Base-by-base conservation (phyloP, 2,113 vertebrate species). In the Ammospiza nelsoni region DNA sequence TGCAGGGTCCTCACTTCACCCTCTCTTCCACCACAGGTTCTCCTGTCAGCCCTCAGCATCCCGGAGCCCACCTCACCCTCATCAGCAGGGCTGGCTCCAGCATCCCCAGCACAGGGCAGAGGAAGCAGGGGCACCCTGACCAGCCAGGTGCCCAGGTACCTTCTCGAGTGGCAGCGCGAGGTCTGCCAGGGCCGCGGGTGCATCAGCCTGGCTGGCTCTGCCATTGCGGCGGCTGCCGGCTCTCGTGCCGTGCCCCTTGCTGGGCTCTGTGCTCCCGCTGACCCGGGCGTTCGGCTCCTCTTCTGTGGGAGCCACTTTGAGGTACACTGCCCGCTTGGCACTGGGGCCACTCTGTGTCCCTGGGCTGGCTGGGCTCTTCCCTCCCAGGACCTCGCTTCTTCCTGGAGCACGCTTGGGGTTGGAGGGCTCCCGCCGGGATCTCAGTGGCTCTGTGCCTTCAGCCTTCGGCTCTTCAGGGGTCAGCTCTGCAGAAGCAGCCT, bases 401-500 rank as follows among this genome's bases (percentile, higher is more conserved):
- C 98, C 97, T 0, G 93, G 93, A 76, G 97, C 97, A 18, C 98
- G 98, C 93, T 99, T 99, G 46, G 98, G 90, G n/a, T 98, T 98
- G 31, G 98, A 98, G 59, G 31, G 96, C 78, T 98, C 99, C 97
- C 95, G 97, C 51, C 76, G 98, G 91, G 88, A 97, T 97, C 81
- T 97, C n/a, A 65, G 90, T 3, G 6, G 92, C 33, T 99, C 99
- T 9, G 91, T 12, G 25, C 69, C 90, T 63, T 94, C 94, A 27
- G 66, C 48, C 37, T 15, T 94, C 1, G 57, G 90, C 81, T 98
- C 97, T 75, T 95, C 96, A 67, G 97, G 52, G 79, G 52, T 20
- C 52, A 84, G 9, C 37, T 95, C 95, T 19, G 65, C 67, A 62
- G 87, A 74, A 57, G 94, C 66, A 72, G 94, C 79, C 28, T 95